Base-by-base conservation (phyloP, 2,113 vertebrate genomes). In the Cebus imitator region DNA sequence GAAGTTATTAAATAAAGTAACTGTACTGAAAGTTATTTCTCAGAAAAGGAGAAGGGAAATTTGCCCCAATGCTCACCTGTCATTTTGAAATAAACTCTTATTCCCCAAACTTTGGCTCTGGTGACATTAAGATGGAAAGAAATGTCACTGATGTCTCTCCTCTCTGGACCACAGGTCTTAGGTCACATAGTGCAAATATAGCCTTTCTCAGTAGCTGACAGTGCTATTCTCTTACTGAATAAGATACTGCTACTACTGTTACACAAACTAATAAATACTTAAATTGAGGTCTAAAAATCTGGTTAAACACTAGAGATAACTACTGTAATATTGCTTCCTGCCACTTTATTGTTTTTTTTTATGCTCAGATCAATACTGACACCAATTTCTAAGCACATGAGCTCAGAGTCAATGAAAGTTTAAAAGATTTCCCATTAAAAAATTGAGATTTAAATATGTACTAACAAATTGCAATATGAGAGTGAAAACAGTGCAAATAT, bases 31-130 rank as follows among this genome's bases (percentile, higher is more conserved):
- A 91, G 35, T 52, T 27, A n/a, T 88, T 78, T 87, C n/a, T 76
- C 52, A 85, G 73, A 68, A 96, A 91, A 21, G 25, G 9, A 50
- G 48, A 23, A 95, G 64, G 17, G 58, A 87, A 92, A 50, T 68
- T 57, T 61, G 37, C 20, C 87, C 32, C 32, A 85, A 89, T n/a
- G 5, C 30, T 94, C 35, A 87, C 6, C 27, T 92, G 81, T 90
- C 48, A 88, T 70, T 94, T 61, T 94, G 21, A 91, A 96, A 91
- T 91, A 82, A 93, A 83, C 23, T 57, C 72, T 43, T 91, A 4
- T 73, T 40, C 21, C 66, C 21, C 25, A 88, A 87, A 64, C 14
- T 10, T 68, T 84, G 48, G 12, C 13, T 95, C 48, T 93, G 88
- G 87, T 90, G 55, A 79, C 32, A 76, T 61, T 81, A 57, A 87